Evolutionary conservation across 2,113 vertebrate species (phyloP).

Genomic region (Charadrius vociferus): DNA sequence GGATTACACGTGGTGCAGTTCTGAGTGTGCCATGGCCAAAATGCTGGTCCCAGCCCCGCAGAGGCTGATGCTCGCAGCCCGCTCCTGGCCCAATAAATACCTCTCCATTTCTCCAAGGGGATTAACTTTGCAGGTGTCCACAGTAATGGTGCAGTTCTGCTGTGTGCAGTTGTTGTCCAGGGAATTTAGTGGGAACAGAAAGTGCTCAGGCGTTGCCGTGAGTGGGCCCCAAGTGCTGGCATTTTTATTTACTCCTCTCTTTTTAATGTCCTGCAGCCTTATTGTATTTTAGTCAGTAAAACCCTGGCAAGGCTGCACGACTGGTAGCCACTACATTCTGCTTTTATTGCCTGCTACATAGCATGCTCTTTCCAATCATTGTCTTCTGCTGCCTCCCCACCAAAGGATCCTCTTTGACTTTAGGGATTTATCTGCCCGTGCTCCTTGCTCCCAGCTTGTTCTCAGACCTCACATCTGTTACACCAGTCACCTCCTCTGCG

Average conservation of each 20-base stretch:
- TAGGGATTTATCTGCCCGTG: neutral
- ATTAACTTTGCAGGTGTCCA: neutral
- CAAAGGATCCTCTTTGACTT: neutral
- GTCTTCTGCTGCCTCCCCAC: neutral
- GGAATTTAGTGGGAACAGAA: neutral
- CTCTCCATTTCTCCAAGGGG: neutral
- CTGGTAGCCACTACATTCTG: neutral
- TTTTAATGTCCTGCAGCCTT: neutral
- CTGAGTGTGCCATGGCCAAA: too few species aligned
- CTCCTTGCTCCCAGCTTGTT: neutral
- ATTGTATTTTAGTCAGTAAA: neutral
- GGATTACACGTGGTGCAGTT: too few species aligned
- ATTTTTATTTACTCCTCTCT: neutral
- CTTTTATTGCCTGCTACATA: neutral
- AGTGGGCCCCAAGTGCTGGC: neutral
- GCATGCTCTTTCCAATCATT: neutral
- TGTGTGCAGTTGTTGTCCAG: neutral
- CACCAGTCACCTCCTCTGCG: neutral
- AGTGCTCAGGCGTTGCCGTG: neutral
- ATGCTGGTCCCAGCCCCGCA: too few species aligned
- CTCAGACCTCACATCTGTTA: neutral
- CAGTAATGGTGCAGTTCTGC: neutral
- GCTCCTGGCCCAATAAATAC: neutral
- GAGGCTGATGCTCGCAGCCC: neutral
- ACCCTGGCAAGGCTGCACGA: neutral